A percentile compares a stretch with the other conserved stretches of the same genome.
These are phyloP conservation scores for Phyllopteryx taeniolatus DNA, from an alignment of 2,113 vertebrate species.

Conservation along the genomic window DNA sequence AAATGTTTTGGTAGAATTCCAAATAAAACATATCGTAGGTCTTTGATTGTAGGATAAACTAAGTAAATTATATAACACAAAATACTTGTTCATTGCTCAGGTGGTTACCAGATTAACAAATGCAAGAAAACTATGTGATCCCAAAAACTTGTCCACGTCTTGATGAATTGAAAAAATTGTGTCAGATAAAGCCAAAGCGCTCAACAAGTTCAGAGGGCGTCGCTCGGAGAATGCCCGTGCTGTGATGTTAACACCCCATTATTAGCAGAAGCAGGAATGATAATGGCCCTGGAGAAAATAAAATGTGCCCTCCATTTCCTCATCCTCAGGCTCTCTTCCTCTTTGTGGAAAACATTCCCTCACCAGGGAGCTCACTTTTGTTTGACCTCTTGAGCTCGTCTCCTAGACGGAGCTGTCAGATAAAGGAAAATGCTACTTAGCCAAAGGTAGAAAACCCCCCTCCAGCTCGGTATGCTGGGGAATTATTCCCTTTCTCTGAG, in stretches of 20 bases:
- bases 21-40: no score
- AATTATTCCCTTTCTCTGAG: background rate
- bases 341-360: slow-evolving; percentile 12
- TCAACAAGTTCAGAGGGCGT: slow-evolving; percentile 23
- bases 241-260: slow-evolving; percentile 48
- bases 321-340: slow-evolving; percentile 6
- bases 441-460: background rate
- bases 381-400: slow-evolving; percentile 18
- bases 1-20: no score
- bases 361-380: slow-evolving; percentile 10
- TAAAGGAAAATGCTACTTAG: slow-evolving; percentile 4
- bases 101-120: background rate
- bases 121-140: background rate
- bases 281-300: slow-evolving; percentile 39
- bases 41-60: no score
- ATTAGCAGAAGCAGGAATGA: slow-evolving; percentile 60
- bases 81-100: background rate
- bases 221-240: slow-evolving; percentile 36
- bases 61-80: no score
- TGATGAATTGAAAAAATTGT: background rate
- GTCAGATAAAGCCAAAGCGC: slow-evolving; percentile 11
- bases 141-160: background rate
- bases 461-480: background rate
- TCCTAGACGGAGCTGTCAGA: slow-evolving; percentile 19
- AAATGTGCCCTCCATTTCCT: slow-evolving; percentile 18